Evolutionary conservation across 2,797 vertebrate genomes (phyloP), one percentile per base, ranked within the genome.

Genomic region (Numenius phaeopus): DNA sequence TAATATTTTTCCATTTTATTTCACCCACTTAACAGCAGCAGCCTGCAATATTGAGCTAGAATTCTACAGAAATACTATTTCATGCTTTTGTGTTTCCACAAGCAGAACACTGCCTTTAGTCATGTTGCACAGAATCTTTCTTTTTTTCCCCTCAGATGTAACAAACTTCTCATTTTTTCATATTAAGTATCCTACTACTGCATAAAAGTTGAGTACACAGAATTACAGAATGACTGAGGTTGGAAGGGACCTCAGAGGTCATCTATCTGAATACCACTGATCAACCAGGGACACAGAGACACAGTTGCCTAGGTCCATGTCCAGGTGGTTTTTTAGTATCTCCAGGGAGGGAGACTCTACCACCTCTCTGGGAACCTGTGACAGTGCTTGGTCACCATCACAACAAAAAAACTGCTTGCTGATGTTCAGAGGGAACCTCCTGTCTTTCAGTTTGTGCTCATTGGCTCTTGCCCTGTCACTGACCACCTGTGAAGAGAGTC

Each of bases 251-350:
- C 34, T 65, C 34, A 14, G 26, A 58, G 37, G 9, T 37, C 32
- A 19, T 11, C 19, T 9, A 40, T 20, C 58, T 21, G 21, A 62
- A 24, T 8, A 30, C 1, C 5, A 11, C 27, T 37, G 34, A 34
- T 40, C 32, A 85, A 2, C 3, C 30, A 82, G 24, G 11, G 24
- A 34, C 27, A 67, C 27, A 0, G 0, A 81, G 44, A 81, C 2
- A 5, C 1, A 12, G 9, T 24, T 77, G 5, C 5, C 30, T 10
- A 62, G 15, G 64, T 57, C 42, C 14, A 27, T 32, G 58, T 57
- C 12, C 8, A 39, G 27, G 34, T 16, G 4, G 8, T 7, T 80
- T 83, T 32, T 64, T 30, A 73, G 7, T 44, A 55, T 39, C 42
- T 75, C 32, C 67, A 71, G 17, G 20, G 30, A 62, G 3, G 24